Conservation (phyloP, 2,113 vertebrate genomes). For the Brienomyrus longianalis region DNA sequence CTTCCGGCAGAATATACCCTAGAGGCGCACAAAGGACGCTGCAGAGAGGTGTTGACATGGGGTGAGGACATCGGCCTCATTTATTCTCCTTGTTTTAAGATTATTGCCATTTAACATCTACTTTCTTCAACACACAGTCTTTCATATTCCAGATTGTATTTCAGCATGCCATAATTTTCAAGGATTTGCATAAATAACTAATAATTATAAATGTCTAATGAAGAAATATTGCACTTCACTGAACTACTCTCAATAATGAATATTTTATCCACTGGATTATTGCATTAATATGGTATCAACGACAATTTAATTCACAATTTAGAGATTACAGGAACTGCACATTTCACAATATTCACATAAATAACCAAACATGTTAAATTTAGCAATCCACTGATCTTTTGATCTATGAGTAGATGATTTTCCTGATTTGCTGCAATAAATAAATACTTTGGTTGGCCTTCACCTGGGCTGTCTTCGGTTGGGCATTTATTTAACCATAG, state of each 20-base stretch:
- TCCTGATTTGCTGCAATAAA: not conserved
- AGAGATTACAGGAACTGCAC: not conserved
- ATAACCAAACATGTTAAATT: not conserved
- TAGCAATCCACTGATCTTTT: not conserved
- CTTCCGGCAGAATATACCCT: conserved; percentile 7
- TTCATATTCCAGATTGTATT: not conserved
- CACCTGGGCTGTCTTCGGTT: not conserved
- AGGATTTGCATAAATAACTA: not conserved
- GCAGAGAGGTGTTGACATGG: not conserved
- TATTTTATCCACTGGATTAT: not conserved
- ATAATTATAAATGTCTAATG: not conserved
- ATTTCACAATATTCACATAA: not conserved
- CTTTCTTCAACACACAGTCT: not conserved
- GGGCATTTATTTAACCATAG: not conserved
- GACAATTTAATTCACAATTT: not conserved
- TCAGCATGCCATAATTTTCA: not conserved
- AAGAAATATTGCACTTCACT: not conserved
- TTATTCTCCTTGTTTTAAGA: conserved; percentile 6
- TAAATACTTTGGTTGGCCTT: not conserved
- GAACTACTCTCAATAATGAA: not conserved
- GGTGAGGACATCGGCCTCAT: not conserved
- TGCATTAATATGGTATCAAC: not conserved
- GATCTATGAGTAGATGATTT: not conserved
- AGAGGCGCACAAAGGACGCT: not conserved
- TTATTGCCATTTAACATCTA: conserved; percentile 1